Evolutionary conservation across 2,888 invertebrate genomes (phyloP), one percentile per base, ranked within the genome.

Genomic region (Dryocosmus kuriphilus): DNA sequence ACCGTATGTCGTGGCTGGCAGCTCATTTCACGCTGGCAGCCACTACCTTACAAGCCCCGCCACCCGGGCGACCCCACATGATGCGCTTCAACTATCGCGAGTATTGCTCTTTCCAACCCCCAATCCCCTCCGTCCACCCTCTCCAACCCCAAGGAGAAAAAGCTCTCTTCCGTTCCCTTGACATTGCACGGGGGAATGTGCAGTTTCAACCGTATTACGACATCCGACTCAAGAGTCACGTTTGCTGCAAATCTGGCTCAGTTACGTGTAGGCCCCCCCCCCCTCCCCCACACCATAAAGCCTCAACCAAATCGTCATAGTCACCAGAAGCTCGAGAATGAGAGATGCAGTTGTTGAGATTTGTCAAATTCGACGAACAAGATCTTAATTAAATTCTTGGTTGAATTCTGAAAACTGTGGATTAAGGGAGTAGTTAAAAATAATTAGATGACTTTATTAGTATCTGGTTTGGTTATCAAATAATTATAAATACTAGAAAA

Each of bases 11-110:
- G 83, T 82, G 82, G 83, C 83, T 88, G 86, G 87, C 87, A 88
- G 88, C 86, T 87, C 86, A 87, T 88, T 88, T 88, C 87, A 87
- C 86, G 87, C 84, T 86, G 82, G 84, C 85, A 87, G 85, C 85
- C 84, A 81, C 85, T 83, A 75, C 84, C 83, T 82, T 81, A 77
- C 79, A 71, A 77, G 61, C 79, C 81, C 79, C 78, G 78, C 74
- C 63, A 77, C 79, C 78, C 81, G 67, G 77, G 78, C 80, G 76
- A 78, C 76, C 78, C 79, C 79, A 74, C 46, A 67, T 79, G 83
- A 79, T 78, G 82, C 79, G 76, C 80, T 77, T 74, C 75, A 77
- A 82, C 82, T 82, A 80, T 77, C 75, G 74, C 77, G 65, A 65
- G 76, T 75, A 77, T 75, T 77, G 62, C 78, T 71, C 46, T 71